Conservation (phyloP, 2,113 vertebrate genomes). For the Cephalopterus ornatus region DNA sequence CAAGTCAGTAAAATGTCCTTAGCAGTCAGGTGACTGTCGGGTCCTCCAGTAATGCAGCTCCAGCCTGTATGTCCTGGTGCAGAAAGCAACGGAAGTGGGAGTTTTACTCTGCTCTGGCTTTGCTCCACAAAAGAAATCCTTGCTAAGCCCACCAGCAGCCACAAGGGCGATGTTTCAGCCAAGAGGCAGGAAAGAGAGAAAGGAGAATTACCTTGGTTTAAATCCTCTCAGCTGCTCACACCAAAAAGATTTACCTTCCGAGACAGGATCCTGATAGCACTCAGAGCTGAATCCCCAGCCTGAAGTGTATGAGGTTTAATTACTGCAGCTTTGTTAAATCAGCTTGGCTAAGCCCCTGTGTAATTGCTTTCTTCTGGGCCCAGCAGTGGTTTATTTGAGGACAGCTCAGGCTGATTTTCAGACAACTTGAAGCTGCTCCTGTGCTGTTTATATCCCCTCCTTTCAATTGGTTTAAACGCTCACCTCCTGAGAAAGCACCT, state of each 20-base stretch:
- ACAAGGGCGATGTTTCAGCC: background rate
- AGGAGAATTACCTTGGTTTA: background rate
- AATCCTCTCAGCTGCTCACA: background rate
- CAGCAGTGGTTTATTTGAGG: conserved; percentile 53
- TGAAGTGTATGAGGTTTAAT: conserved; percentile 52
- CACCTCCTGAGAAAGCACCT: background rate
- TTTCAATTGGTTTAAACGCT: background rate
- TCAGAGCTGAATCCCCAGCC: conserved; percentile 15
- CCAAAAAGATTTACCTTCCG: background rate
- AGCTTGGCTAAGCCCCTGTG: conserved; percentile 38
- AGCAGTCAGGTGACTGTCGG: background rate
- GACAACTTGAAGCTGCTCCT: background rate
- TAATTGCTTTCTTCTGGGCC: conserved; percentile 54
- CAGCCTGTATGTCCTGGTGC: background rate
- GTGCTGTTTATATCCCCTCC: background rate
- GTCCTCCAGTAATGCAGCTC: rapidly evolving
- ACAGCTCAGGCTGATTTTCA: background rate
- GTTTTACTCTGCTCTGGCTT: background rate
- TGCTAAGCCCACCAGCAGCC: background rate
- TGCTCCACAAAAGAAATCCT: background rate
- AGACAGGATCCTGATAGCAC: background rate
- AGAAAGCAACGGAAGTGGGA: background rate
- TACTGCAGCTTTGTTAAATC: conserved; percentile 64
- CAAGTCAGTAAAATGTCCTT: background rate
- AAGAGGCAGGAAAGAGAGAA: background rate